phyloP scores from a whole-genome alignment of 2,888 invertebrate species.

The Cheilosia pagana region DNA sequence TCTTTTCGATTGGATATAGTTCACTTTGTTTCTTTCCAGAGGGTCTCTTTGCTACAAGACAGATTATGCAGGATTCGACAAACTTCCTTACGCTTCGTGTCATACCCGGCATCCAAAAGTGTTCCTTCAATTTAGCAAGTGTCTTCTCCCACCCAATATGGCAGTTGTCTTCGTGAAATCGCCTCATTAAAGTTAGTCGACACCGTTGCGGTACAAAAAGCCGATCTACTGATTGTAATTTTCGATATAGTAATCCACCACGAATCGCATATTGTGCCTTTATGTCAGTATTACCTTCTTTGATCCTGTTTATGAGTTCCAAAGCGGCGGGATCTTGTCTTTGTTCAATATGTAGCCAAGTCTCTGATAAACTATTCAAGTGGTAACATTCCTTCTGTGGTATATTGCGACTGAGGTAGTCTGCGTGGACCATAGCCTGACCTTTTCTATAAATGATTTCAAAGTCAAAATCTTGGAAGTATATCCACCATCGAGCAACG shows the following conservation, averaged over 20 bases:
- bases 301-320: constrained; percentile 26
- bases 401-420: constrained; percentile 47
- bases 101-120: constrained; percentile 65
- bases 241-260: constrained; percentile 6
- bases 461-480: constrained; percentile 53
- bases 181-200: constrained; percentile 11
- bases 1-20: constrained; percentile 59
- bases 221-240: constrained; percentile 6
- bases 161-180: constrained; percentile 25
- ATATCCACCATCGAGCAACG: constrained; percentile 34
- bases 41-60: constrained; percentile 63
- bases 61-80: constrained; percentile 51
- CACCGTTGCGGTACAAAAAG: constrained; percentile 14
- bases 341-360: constrained; percentile 33
- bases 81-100: constrained; percentile 61
- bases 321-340: neutral
- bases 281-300: constrained; percentile 12
- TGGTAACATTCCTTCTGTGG: constrained; percentile 16
- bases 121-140: constrained; percentile 51
- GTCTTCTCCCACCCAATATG: constrained; percentile 47
- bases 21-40: constrained; percentile 65
- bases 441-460: constrained; percentile 50
- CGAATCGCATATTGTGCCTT: constrained; percentile 7
- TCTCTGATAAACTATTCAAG: constrained; percentile 31
- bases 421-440: constrained; percentile 40